These are phyloP conservation scores for Sula dactylatra DNA, from an alignment of 2,113 vertebrate genomes.

Conservation along the genomic window DNA sequence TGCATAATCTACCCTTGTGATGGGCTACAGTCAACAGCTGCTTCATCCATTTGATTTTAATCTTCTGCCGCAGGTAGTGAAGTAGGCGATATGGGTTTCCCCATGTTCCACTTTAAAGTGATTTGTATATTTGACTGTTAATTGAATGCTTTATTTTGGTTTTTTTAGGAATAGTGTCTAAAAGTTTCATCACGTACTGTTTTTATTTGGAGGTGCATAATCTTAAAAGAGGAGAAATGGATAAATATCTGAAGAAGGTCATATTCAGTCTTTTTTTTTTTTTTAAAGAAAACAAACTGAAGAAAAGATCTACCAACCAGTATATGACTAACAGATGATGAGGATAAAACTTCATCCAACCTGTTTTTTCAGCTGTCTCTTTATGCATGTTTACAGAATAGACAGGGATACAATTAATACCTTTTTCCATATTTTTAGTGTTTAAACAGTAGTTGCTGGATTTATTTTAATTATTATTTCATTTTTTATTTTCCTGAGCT, in stretches of 20 bases:
- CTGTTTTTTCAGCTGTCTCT: not conserved
- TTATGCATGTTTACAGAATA: not conserved
- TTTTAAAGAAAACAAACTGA: not conserved
- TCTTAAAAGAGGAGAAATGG: not conserved
- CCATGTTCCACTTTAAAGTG: not conserved
- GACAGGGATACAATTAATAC: not conserved
- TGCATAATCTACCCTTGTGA: not conserved
- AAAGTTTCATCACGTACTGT: not conserved
- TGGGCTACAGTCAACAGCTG: not conserved
- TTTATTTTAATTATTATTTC: not conserved
- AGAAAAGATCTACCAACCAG: not conserved
- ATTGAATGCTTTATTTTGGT: not conserved
- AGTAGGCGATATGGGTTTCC: not conserved
- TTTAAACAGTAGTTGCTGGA: not conserved
- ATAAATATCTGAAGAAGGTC: not conserved
- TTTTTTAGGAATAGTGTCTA: not conserved
- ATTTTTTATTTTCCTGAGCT: not conserved
- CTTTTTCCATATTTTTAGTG: not conserved
- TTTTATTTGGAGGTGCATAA: not conserved
- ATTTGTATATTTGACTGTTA: not conserved
- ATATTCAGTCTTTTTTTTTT: not conserved
- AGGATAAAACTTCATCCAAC: not conserved
- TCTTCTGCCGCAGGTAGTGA: not conserved
- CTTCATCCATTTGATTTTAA: not conserved
- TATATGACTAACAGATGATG: not conserved